Evolutionary conservation across 2,797 vertebrate species (phyloP), one percentile per base, ranked within the genome.

Genomic region (Scolopax rusticola): DNA sequence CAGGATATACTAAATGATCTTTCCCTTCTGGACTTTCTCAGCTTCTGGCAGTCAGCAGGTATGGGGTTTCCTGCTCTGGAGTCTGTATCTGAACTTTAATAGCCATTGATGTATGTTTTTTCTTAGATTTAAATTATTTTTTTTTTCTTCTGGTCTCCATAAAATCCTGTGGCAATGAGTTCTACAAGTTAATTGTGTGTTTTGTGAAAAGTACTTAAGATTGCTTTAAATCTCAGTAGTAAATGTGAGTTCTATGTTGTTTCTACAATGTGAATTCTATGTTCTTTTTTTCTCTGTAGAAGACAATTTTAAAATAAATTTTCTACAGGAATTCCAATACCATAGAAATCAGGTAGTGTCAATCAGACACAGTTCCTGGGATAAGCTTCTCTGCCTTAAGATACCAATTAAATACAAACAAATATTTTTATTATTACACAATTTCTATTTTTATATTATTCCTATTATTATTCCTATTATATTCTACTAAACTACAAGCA

Each of bases 21-120:
- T 77, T 87, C 40, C 48, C 61, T 93, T 87, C 87, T 96, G 95
- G 90, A 85, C 36, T 96, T 96, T 85, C 48, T 96, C 93, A 94
- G 2, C 8, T 54, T 57, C 45, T 94, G 89, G 81, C 90, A 95
- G 84, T 60, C 82, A 82, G 64, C 71, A 96, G 89, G 95, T 94
- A 94, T 57, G 78, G 59, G 64, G 75, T 93, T 97, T 95, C 90
- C 92, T 96, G 92, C 78, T 93, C 93, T 61, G 78, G 75, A 87
- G 48, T 86, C 84, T 92, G 60, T 91, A 87, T 80, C 92, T 91
- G 92, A 64, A 65, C 51, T 91, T 96, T 91, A 94, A 56, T 60
- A 80, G 68, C 63, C 84, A 87, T 67, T 73, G 48, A 94, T 91
- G 78, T 40, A 76, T 41, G 33, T 8, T 85, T 79, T 89, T 92